Conservation (phyloP, 2,888 invertebrate species). For the Metellina segmentata region DNA sequence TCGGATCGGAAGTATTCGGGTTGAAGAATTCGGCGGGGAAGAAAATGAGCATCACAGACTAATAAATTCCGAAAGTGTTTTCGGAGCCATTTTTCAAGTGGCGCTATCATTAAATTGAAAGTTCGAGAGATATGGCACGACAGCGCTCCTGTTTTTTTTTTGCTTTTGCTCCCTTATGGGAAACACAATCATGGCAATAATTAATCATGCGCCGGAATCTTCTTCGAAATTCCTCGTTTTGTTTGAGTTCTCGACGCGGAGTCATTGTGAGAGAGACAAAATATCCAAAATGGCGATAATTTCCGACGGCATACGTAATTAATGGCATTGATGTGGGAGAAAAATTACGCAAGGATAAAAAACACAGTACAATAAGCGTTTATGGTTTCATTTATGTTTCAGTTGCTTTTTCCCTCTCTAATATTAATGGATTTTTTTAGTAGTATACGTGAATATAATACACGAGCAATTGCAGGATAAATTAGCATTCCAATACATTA, state of each 20-base stretch:
- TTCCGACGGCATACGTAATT: slow-evolving; percentile 23
- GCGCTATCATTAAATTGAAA: slow-evolving; percentile 42
- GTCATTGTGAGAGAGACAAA: slow-evolving; percentile 19
- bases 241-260: slow-evolving; percentile 19
- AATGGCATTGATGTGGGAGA: slow-evolving; percentile 14
- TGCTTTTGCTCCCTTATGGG: not conserved
- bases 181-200: slow-evolving; percentile 47
- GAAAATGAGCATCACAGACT: slow-evolving; percentile 35
- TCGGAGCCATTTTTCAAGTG: slow-evolving; percentile 36
- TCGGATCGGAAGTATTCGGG: not conserved
- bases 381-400: not conserved
- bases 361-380: not conserved
- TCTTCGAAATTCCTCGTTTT: slow-evolving; percentile 31
- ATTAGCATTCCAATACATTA: not conserved
- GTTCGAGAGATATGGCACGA: slow-evolving; percentile 1
- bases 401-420: not conserved
- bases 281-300: slow-evolving; percentile 19
- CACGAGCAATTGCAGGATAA: not conserved
- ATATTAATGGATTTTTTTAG: not conserved
- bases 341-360: not conserved
- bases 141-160: not conserved
- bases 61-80: slow-evolving; percentile 52
- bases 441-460: not conserved
- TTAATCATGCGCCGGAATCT: slow-evolving; percentile 28
- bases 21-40: not conserved